Evolutionary conservation across 2,888 invertebrate species (phyloP), one percentile per base, ranked within the genome.

Genomic region (Lithophane semibrunnea): DNA sequence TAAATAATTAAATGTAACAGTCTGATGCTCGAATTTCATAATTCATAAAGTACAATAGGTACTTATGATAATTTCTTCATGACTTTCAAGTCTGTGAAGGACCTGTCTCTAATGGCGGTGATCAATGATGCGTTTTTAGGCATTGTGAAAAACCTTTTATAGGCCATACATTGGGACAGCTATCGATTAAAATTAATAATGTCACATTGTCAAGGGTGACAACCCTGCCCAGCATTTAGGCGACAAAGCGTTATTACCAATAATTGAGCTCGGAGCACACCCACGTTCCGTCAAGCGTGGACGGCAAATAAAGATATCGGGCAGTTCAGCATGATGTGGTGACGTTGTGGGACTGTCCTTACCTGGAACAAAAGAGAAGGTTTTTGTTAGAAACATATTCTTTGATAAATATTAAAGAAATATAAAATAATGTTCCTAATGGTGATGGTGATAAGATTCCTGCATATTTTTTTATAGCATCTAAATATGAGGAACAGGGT

Each of bases 231-330:
- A 24, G 75, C 70, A 80, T 82, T 78, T 66, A 79, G 74, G 80
- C 56, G 88, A 85, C 85, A 88, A 81, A 80, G 75, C 63, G 75
- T 83, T 88, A 88, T 85, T 80, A 86, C 84, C 86, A 81, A 86
- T 89, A 89, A 90, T 91, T 87, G 90, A 89, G 90, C 72, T 29
- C 56, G 66, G 73, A 86, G 92, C 94, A 91, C 94, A 90, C 94
- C 94, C 92, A 85, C 78, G 75, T 77, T 64, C 54, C 85, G 75
- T 78, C 82, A 85, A 91, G 90, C 93, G 92, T 92, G 91, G 90
- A 91, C 90, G 85, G 91, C 91, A 92, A 94, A 93, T 93, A 91
- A 88, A 88, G 88, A 86, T 84, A 83, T 86, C 73, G 82, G 87
- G 81, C 56, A 0, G 88, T 89, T 91, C 90, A 82, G 92, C 89